These are phyloP conservation scores for Gyps fulvus DNA, from an alignment of 2,113 vertebrate species.

Conservation along the genomic window DNA sequence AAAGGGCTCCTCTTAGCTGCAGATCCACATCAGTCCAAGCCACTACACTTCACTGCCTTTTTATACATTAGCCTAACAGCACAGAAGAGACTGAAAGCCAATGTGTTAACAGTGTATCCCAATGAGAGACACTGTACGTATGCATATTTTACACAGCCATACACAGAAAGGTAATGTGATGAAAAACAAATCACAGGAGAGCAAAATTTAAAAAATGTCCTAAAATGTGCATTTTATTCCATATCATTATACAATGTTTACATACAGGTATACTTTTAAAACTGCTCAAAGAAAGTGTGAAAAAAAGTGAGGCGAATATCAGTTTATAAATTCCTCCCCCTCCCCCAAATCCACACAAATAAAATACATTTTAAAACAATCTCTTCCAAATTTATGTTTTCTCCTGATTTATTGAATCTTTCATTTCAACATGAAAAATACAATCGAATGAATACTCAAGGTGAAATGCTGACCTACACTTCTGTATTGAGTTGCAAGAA, in stretches of 20 bases:
- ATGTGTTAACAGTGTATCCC: rapidly evolving
- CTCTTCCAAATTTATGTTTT: conserved; percentile 54
- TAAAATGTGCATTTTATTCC: conserved; percentile 90
- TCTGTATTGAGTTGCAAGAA: conserved; percentile 44
- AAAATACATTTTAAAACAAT: conserved; percentile 59
- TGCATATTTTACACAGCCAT: neutral
- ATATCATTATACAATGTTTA: conserved; percentile 89
- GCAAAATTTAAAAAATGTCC: conserved; percentile 82
- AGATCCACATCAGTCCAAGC: neutral
- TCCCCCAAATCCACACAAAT: conserved; percentile 49
- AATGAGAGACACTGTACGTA: rapidly evolving
- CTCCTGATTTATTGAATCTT: conserved; percentile 61
- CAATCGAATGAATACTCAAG: conserved; percentile 29
- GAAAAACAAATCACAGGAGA: conserved; percentile 63
- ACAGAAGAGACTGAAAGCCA: neutral
- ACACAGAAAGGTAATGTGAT: neutral
- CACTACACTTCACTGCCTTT: neutral
- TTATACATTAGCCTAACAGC: neutral
- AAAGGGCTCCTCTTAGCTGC: neutral
- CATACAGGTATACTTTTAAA: conserved; percentile 83
- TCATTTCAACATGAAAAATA: conserved; percentile 68
- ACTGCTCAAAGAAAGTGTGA: conserved; percentile 80
- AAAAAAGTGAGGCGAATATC: conserved; percentile 74
- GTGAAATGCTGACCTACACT: conserved; percentile 55
- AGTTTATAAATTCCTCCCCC: conserved; percentile 64